Conservation (phyloP, 1,140 invertebrate species). For the Diprion similis region DNA sequence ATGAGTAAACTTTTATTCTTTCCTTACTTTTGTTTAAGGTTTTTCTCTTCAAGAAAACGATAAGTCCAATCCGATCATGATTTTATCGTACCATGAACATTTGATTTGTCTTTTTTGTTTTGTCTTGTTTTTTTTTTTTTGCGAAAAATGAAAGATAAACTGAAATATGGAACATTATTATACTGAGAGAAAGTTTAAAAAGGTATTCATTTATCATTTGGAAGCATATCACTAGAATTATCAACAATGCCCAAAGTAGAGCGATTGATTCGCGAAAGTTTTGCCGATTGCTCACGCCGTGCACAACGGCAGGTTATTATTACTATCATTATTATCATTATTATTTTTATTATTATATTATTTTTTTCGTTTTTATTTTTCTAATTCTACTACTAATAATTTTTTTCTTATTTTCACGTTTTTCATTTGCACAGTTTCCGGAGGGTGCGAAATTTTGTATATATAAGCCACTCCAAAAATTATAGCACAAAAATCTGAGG, state of each 20-base stretch:
- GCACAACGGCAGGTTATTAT: neutral
- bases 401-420: neutral
- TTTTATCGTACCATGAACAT: too few species aligned
- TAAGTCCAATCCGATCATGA: too few species aligned
- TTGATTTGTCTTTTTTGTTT: too few species aligned
- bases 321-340: constrained; percentile 1
- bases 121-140: too few species aligned
- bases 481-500: neutral
- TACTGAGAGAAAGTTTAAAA: too few species aligned
- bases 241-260: neutral
- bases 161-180: too few species aligned
- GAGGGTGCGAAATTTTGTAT: neutral
- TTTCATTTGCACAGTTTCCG: neutral
- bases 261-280: neutral
- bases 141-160: too few species aligned
- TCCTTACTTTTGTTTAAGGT: too few species aligned
- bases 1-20: too few species aligned
- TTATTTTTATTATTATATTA: neutral
- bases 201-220: too few species aligned
- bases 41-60: too few species aligned
- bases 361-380: neutral
- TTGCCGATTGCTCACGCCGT: neutral
- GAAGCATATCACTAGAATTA: too few species aligned
- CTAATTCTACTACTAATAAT: neutral
- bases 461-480: neutral